Evolutionary conservation across 2,797 vertebrate genomes (phyloP), one percentile per base, ranked within the genome.

Genomic region (Falco cherrug): DNA sequence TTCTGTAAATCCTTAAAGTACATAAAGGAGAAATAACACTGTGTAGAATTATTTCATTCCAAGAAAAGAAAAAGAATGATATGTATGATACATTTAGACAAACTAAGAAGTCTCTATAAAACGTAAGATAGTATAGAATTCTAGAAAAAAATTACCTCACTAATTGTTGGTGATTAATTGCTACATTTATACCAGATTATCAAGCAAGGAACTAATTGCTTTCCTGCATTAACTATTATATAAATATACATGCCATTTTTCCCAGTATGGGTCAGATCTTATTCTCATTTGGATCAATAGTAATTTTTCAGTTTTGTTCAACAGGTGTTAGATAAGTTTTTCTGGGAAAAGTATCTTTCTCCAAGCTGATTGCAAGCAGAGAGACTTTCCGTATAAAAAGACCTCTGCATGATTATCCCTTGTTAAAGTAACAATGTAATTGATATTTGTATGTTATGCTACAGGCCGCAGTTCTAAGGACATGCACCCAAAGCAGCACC

Each of bases 261-360:
- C 59, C 43, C 70, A 68, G 45, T 48, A 20, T 73, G 76, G 10
- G 33, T 12, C 25, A 91, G 85, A 92, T 84, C 53, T 80, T 33
- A 41, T 87, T 89, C 63, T 94, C 71, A 79, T 59, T 92, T 77
- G 70, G 56, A 95, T 94, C 87, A 96, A 91, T 82, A 94, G 18
- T 8, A 93, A 67, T 95, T 95, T 90, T 94, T 91, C 70, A 90
- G 4, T 61, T 93, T 79, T 60, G 20, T 39, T 79, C 70, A 77
- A 79, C 29, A 24, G 31, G 51, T 88, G n/a, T 90, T 90, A 90
- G 56, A 77, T 54, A 91, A 70, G 65, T 48, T 79, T 93, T 94
- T 87, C 89, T 77, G 59, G 54, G 85, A 87, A 92, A 92, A 63
- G 22, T 50, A 6, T 47, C 54, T 89, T 69, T 47, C 37, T 20